Conservation (phyloP, 2,113 vertebrate genomes). For the Copsychus sechellarum region DNA sequence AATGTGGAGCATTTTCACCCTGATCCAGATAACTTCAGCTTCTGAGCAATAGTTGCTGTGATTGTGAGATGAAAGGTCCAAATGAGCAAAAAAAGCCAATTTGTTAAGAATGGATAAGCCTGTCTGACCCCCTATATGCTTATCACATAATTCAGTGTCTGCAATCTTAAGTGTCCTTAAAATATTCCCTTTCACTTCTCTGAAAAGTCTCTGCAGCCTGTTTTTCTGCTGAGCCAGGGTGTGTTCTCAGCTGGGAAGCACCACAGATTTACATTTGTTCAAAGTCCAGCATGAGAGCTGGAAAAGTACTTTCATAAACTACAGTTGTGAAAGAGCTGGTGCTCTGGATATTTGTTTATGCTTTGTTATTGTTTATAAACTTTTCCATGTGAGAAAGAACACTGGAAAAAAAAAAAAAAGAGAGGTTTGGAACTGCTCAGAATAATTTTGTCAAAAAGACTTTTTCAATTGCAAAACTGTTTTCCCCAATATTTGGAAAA, state of each 20-base stretch:
- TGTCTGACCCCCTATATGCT: neutral
- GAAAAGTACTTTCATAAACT: neutral
- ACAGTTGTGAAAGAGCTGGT: neutral
- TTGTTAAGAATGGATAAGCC: neutral
- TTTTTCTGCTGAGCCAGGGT: neutral
- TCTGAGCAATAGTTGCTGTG: neutral
- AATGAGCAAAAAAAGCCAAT: neutral
- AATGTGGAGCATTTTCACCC: neutral
- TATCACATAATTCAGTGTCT: neutral
- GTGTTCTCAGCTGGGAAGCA: neutral
- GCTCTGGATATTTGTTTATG: neutral
- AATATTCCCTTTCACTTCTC: neutral
- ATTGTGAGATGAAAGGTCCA: neutral
- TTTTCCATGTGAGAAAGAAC: neutral
- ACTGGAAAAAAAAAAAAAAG: neutral
- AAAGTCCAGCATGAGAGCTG: neutral
- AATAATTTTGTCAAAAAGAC: neutral
- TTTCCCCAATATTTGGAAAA: neutral
- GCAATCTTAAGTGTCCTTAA: neutral
- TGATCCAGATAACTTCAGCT: neutral
- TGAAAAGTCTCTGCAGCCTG: neutral
- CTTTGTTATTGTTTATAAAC: neutral
- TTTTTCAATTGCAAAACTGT: neutral
- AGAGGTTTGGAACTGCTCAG: neutral
- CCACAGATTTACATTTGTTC: rapidly evolving